These are phyloP conservation scores for Pimpla rufipes DNA, from an alignment of 2,888 invertebrate genomes.

Conservation along the genomic window DNA sequence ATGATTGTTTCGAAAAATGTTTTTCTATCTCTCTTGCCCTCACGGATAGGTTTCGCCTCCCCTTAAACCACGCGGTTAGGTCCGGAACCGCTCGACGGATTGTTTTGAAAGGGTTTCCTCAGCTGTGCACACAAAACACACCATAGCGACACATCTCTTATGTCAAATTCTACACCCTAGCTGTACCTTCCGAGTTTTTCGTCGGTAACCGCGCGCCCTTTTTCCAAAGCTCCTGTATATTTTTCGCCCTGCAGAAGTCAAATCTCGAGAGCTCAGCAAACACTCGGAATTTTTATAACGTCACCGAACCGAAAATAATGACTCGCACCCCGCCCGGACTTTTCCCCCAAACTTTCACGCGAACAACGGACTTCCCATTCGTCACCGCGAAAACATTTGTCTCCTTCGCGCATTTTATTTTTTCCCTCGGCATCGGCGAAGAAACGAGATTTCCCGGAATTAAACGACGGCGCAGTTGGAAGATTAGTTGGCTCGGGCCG, in stretches of 20 bases:
- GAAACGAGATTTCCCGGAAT: slow-evolving; percentile 41
- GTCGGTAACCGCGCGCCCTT: slow-evolving; percentile 46
- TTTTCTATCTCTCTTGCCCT: no score
- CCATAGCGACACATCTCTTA: background rate
- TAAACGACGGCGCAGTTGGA: slow-evolving; percentile 35
- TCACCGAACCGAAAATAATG: slow-evolving; percentile 61
- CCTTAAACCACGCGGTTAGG: slow-evolving; percentile 33
- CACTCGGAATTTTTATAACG: slow-evolving; percentile 64
- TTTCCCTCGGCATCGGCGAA: slow-evolving; percentile 3
- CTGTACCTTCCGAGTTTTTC: slow-evolving; percentile 20
- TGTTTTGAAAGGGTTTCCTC: slow-evolving; percentile 78
- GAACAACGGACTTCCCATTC: slow-evolving; percentile 33
- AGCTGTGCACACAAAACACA: slow-evolving; percentile 76
- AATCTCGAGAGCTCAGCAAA: slow-evolving; percentile 81
- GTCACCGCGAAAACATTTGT: slow-evolving; percentile 13
- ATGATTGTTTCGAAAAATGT: no score
- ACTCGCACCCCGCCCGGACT: slow-evolving; percentile 14
- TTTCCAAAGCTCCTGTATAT: slow-evolving; percentile 74
- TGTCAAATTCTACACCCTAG: slow-evolving; percentile 40
- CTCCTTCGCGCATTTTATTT: background rate
- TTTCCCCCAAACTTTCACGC: background rate
- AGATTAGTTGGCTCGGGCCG: slow-evolving; percentile 54
- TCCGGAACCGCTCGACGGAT: slow-evolving; percentile 66
- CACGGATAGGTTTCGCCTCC: no score
- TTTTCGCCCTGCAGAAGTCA: slow-evolving; percentile 80